Base-by-base conservation (phyloP, 2,113 vertebrate species). In the Lipotes vexillifer region DNA sequence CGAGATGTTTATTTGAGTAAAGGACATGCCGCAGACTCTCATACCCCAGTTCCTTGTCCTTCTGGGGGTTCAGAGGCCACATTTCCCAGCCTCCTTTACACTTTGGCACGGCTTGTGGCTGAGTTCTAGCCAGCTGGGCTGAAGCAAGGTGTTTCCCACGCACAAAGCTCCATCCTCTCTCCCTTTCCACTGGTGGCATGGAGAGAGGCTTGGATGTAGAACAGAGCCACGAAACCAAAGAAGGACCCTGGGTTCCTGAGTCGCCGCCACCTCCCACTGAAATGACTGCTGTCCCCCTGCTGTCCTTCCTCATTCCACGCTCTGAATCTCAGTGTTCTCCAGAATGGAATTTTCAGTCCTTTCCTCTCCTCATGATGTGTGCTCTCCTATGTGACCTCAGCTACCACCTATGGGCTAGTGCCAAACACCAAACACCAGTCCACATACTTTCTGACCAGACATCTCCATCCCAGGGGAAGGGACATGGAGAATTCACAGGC, bases 21-120 rank as follows among this genome's bases (percentile, higher is more conserved):
- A 85, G 8, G 27, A 13, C 5, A 6, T 1, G 8, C 2, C 8
- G 2, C 23, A 57, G 29, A 46, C 0, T 17, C 52, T 44, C 15
- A 14, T 27, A 13, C 14, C 23, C n/a, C 0, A 3, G 20, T 14
- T 23, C 31, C 66, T 77, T 61, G 33, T 65, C 59, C 72, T 74
- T 29, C n/a, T 17, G 31, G 21, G 57, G 23, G 2, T 29, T 81
- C n/a, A 4, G 25, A 69, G 2, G 4, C 36, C 5, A 17, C 38
- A 25, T 23, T 12, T 68, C 23, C 36, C 36, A n/a, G 84, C 12
- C 74, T 52, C n/a, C 29, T 61, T 55, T 65, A 31, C 8, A 31
- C 36, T 38, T 13, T 4, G 44, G 25, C 6, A 1, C 20, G 17
- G 8, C 52, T 7, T 21, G 31, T 10, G 72, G 8, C 75, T 52